A percentile compares a stretch with the other conserved stretches of the same genome.
phyloP scores from a whole-genome alignment of 2,888 invertebrate species.

The Horisme vitalbata region DNA sequence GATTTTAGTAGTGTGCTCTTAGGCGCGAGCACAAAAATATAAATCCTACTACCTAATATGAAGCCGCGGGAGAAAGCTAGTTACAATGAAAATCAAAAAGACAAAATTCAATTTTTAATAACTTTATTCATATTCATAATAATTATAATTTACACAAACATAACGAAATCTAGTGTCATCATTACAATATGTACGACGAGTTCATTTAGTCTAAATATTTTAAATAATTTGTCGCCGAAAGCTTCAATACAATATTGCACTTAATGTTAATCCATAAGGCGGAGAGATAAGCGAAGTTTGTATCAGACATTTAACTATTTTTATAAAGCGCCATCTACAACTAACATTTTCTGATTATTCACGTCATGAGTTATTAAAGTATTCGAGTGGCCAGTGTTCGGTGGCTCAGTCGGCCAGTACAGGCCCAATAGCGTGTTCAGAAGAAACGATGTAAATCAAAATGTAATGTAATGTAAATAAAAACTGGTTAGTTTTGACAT shows the following conservation, averaged over 20 bases:
- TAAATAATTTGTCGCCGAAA: slow-evolving; percentile 27
- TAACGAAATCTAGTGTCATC: slow-evolving; percentile 74
- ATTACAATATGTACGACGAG: slow-evolving; percentile 41
- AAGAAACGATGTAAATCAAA: no score
- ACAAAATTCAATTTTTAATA: slow-evolving; percentile 66
- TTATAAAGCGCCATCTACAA: slow-evolving; percentile 1
- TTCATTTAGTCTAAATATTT: slow-evolving; percentile 24
- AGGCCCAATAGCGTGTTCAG: no score
- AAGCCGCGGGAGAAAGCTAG: no score
- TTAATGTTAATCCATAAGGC: slow-evolving; percentile 29
- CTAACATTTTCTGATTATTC: background rate
- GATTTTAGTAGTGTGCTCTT: no score
- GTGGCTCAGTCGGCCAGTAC: no score
- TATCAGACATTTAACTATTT: background rate
- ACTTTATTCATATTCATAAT: slow-evolving; percentile 74
- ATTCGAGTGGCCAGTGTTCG: no score
- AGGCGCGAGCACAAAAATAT: no score
- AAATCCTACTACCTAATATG: no score
- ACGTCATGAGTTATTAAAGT: no score
- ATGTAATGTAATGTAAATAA: no score
- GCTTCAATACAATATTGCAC: slow-evolving; percentile 35
- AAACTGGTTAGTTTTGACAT: no score
- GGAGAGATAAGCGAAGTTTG: slow-evolving; percentile 9
- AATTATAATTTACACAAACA: slow-evolving; percentile 79
- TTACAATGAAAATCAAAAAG: slow-evolving; percentile 16